Conservation (phyloP, 2,113 vertebrate genomes). For the Caloenas nicobarica region DNA sequence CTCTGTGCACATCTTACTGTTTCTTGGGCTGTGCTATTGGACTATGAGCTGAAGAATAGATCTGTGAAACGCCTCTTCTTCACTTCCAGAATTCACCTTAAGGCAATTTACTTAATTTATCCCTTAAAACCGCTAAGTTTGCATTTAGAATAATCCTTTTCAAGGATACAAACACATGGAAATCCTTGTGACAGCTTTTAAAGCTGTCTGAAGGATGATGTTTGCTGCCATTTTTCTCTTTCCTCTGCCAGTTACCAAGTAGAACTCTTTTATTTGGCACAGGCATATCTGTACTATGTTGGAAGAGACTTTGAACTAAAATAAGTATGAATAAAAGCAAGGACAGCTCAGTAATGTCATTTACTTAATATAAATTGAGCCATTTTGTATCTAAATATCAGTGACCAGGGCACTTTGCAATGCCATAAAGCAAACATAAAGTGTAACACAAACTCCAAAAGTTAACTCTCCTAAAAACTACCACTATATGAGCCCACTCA, state of each 20-base stretch:
- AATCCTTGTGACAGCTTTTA: conserved; percentile 1
- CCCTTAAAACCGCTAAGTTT: not conserved
- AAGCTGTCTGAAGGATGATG: not conserved
- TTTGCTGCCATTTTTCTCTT: conserved; percentile 29
- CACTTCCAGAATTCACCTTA: not conserved
- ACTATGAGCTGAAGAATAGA: not conserved
- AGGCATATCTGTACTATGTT: not conserved
- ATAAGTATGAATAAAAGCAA: not conserved
- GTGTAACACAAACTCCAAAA: not conserved
- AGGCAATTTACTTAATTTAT: not conserved
- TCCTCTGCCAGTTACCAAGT: not conserved
- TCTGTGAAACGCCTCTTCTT: not conserved
- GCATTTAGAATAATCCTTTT: not conserved
- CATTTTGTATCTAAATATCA: not conserved
- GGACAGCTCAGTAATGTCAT: not conserved
- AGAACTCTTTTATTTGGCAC: not conserved
- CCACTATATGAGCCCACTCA: not conserved
- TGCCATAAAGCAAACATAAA: not conserved
- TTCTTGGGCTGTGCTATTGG: not conserved
- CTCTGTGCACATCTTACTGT: not conserved
- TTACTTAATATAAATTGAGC: not conserved
- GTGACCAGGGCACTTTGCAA: not conserved
- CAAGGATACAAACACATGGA: not conserved
- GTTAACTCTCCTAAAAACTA: not conserved
- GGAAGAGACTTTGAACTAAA: not conserved